Percentiles rank a stretch among this genome's conserved stretches.
phyloP scores from a whole-genome alignment of 2,113 vertebrate genomes.

The Pygathrix nemaeus region DNA sequence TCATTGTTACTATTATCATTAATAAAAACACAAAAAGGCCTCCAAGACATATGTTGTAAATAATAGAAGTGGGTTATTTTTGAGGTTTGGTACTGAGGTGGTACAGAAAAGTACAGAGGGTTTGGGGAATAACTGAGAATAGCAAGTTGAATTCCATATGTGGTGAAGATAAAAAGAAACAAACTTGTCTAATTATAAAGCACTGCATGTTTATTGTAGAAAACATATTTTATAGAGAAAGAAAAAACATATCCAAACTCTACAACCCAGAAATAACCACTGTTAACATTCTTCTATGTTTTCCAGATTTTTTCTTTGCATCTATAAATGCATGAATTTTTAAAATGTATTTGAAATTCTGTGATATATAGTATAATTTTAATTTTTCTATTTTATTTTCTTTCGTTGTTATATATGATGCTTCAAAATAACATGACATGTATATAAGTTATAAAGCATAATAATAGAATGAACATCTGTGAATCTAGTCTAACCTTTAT shows the following conservation, averaged over 20 bases:
- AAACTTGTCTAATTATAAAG: constrained; percentile 49
- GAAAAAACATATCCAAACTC: background rate
- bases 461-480: background rate
- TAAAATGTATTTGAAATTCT: background rate
- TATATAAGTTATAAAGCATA: background rate
- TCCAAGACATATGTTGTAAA: background rate
- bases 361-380: background rate
- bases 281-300: constrained; percentile 8
- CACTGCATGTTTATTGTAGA: constrained; percentile 19
- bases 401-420: background rate
- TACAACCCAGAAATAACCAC: constrained; percentile 26
- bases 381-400: constrained; percentile 6
- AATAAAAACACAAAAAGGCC: background rate
- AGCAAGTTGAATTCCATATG: constrained; percentile 26
- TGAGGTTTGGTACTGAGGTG: background rate
- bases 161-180: constrained; percentile 58
- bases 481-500: background rate
- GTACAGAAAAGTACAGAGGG: background rate
- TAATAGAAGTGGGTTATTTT: background rate
- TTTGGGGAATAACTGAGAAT: background rate
- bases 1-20: background rate
- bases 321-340: background rate
- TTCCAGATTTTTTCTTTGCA: background rate
- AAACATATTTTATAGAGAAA: constrained; percentile 3
- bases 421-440: background rate